These are phyloP conservation scores for Dasysyrphus tricinctus DNA, from an alignment of 2,888 invertebrate species.

Conservation along the genomic window DNA sequence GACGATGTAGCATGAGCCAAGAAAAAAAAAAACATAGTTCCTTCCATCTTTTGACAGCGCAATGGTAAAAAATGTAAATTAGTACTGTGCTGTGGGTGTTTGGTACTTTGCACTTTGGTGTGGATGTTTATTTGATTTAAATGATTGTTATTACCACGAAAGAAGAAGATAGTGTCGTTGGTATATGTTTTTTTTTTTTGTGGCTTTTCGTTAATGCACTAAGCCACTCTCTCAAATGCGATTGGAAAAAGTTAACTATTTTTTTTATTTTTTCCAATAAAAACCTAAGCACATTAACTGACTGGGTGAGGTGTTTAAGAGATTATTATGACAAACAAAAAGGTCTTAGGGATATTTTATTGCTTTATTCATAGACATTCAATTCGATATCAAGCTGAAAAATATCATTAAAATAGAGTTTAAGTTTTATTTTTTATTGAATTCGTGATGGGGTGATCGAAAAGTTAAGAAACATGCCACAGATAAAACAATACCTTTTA, in stretches of 20 bases:
- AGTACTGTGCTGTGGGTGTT: conserved; percentile 63
- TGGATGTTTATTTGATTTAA: conserved; percentile 65
- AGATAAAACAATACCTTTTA: neutral
- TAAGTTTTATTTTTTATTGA: neutral
- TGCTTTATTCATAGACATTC: conserved; percentile 33
- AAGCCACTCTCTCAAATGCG: conserved; percentile 21
- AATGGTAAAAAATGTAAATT: conserved; percentile 69
- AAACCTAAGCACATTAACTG: conserved; percentile 6
- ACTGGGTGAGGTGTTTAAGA: conserved; percentile 31
- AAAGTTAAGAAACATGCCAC: conserved; percentile 7
- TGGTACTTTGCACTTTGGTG: conserved; percentile 37
- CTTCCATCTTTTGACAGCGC: conserved; percentile 55
- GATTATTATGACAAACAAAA: conserved; percentile 32
- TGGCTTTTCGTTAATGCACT: conserved; percentile 1
- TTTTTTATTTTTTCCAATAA: neutral
- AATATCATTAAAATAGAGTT: conserved; percentile 18
- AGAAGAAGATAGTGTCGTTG: conserved; percentile 11
- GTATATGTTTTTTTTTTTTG: neutral
- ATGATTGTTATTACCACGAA: conserved; percentile 61
- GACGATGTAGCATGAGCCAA: conserved; percentile 7
- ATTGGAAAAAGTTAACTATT: neutral
- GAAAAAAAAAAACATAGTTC: conserved; percentile 18
- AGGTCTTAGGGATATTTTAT: conserved; percentile 31
- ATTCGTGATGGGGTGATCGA: conserved; percentile 24
- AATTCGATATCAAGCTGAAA: conserved; percentile 9